Evolutionary conservation across 2,797 vertebrate species (phyloP), one percentile per base, ranked within the genome.

Genomic region (Diceros bicornis): DNA sequence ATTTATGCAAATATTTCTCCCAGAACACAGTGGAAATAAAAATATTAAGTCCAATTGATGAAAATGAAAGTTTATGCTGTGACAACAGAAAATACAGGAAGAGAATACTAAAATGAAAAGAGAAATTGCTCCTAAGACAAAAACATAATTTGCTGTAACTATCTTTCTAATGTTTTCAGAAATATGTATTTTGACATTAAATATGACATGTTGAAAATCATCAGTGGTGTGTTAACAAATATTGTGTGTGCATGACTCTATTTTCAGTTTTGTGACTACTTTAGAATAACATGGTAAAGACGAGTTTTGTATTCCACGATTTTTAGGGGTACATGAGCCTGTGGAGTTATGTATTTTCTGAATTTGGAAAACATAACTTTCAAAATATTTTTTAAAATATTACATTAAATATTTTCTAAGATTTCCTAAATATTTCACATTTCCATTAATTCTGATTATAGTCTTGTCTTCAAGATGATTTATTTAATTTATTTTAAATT

Each of bases 361-460:
- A 93, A 94, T 91, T 83, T 94, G 66, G 20, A 93, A 91, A 97
- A 78, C 23, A 66, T 18, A 47, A 84, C n/a, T 97, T 97, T 77
- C 9, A 90, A 91, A 92, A 91, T 50, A 47, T 78, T 92, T 94
- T 93, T 41, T 0, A 27, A 87, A 83, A 79, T 75, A 81, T 66
- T 88, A 92, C 20, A 68, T 77, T 84, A 50, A 41, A 52, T 82
- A 50, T 57, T 75, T 92, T 88, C 44, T 78, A 92, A 90, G 55
- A 16, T 88, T 81, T 74, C 34, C 72, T 91, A 89, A 83, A 92
- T 83, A 81, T 44, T 71, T 96, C 20, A 74, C 37, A 69, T 81
- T 91, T 94, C 10, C 64, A 3, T 68, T 79, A 89, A 77, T 92
- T 47, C 41, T 71, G 34, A 97, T 13, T 64, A 50, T 32, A 44